Evolutionary conservation across 2,888 invertebrate genomes (phyloP).

Genomic region (Tetrapedia diversipes): DNA sequence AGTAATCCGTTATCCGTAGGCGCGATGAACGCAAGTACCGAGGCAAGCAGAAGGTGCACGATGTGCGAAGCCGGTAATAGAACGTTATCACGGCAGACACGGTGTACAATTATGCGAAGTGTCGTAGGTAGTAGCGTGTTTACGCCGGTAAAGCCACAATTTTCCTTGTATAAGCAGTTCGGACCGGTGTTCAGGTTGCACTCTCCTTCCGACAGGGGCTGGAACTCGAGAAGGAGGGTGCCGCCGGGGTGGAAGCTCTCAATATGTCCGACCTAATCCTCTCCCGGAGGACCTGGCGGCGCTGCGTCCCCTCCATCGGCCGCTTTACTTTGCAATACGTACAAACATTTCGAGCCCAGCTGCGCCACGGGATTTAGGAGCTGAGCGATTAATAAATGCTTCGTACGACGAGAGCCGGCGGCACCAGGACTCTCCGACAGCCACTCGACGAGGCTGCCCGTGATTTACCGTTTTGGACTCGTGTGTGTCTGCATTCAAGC

Average conservation of each 20-base stretch:
- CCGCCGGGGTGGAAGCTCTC: conserved; percentile 75
- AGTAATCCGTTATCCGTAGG: not conserved
- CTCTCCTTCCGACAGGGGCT: conserved; percentile 28
- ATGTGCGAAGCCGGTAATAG: conserved; percentile 19
- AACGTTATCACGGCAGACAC: conserved; percentile 44
- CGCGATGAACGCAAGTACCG: not conserved
- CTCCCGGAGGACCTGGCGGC: conserved; percentile 74
- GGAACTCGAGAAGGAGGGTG: conserved; percentile 60
- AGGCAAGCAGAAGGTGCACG: conserved; percentile 5
- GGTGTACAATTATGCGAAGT: conserved; percentile 52
- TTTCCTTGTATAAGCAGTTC: conserved; percentile 55
- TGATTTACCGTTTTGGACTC: conserved; percentile 69
- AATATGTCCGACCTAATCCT: conserved; percentile 79
- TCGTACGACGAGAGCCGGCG: conserved; percentile 66
- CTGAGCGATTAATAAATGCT: conserved; percentile 80
- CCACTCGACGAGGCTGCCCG: conserved; percentile 70
- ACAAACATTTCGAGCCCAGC: conserved; percentile 79
- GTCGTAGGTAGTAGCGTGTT: conserved; percentile 33
- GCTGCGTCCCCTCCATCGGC: conserved; percentile 53
- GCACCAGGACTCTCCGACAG: conserved; percentile 71
- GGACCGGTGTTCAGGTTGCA: conserved; percentile 47
- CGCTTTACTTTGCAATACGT: conserved; percentile 76
- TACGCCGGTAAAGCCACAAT: conserved; percentile 52
- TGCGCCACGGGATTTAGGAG: conserved; percentile 80
- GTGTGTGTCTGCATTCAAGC: conserved; percentile 67